Evolutionary conservation across 2,113 vertebrate species (phyloP), one percentile per base, ranked within the genome.

Genomic region (Andinoacara biseriatus): DNA sequence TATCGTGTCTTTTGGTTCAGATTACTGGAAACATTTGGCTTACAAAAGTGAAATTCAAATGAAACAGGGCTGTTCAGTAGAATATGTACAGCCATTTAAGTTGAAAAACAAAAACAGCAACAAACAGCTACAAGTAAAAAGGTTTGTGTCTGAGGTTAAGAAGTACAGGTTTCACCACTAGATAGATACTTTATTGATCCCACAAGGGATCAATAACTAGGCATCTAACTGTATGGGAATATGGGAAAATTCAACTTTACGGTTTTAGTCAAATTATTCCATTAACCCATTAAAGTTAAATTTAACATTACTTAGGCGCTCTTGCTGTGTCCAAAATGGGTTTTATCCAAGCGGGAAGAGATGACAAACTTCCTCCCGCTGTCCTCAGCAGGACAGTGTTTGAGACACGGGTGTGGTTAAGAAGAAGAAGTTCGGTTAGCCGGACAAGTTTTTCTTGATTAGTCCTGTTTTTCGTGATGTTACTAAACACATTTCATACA

Each of bases 401-500:
- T 3, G 65, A 72, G 6, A 10, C 8, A 8, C 18, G 0, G 49
- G 57, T 78, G 84, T 89, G 69, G 67, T 81, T 24, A n/a, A 24
- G 4, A 62, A 2, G n/a, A n/a, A n/a, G n/a, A n/a, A n/a, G n/a
- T 35, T 83, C 8, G 35, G 91, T 84, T 6, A 54, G 90, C 90
- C 63, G 74, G 84, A 90, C 90, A 24, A 89, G 92, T 94, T 94
- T 92, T 92, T 93, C 93, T 85, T 61, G 92, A 78, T 8, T 52
- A 3, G 18, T 13, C 69, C 22, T 8, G 81, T 76, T 57, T 57
- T 43, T 33, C 69, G 7, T 38, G 58, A 20, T 49, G 46, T 11
- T 13, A 61, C 24, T 24, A 0, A 4, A 24, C 14, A 7, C 22
- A 10, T 59, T 24, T 60, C 3, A 40, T 9, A 33, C 3, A 22